Evolutionary conservation across 2,113 vertebrate genomes (phyloP).

Genomic region (Erythrolamprus reginae): DNA sequence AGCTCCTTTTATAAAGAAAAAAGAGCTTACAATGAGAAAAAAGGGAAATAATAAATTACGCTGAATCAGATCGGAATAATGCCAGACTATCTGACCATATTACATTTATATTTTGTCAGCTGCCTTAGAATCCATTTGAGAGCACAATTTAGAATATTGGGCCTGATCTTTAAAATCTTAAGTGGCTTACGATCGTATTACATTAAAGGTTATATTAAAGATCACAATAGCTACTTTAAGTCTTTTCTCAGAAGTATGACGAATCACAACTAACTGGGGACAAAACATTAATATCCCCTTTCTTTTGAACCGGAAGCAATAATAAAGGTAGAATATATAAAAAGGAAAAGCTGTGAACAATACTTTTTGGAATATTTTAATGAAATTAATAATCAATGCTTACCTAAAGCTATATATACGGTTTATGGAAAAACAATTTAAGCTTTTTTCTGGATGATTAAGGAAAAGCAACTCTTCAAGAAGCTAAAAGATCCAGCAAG

Average conservation of each 20-base stretch:
- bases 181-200: background rate
- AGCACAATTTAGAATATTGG: background rate
- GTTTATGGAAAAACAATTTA: background rate
- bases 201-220: background rate
- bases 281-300: background rate
- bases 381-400: background rate
- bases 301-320: background rate
- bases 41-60: background rate
- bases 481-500: background rate
- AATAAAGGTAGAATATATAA: background rate
- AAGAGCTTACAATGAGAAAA: background rate
- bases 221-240: background rate
- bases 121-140: background rate
- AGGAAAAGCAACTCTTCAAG: background rate
- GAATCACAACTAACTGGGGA: background rate
- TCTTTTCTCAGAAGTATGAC: background rate
- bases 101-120: background rate
- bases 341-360: background rate
- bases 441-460: background rate
- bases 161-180: background rate
- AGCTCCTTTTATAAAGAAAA: background rate
- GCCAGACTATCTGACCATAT: background rate
- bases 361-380: background rate
- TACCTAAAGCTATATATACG: background rate
- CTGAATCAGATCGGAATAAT: background rate